Percentiles rank a stretch among this genome's conserved stretches.
phyloP scores from a whole-genome alignment of 2,888 invertebrate species.

The Lochmaea crataegi region DNA sequence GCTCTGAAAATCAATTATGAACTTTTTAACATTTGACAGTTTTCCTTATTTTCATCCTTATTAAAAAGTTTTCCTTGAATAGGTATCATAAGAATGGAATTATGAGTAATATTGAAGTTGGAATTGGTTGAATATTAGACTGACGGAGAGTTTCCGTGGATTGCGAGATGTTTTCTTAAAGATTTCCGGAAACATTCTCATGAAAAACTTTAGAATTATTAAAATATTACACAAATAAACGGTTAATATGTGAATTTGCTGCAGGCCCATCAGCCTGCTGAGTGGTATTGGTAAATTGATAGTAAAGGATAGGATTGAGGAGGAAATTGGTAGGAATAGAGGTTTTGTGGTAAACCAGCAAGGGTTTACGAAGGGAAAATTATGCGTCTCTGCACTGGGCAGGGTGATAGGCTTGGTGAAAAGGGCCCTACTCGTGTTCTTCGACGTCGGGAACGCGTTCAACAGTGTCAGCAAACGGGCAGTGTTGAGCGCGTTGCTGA shows the following conservation, averaged over 20 bases:
- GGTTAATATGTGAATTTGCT: background rate
- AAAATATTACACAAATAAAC: background rate
- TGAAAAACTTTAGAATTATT: constrained; percentile 13
- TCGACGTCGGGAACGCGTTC: no score
- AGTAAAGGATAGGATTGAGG: no score
- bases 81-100: constrained; percentile 45
- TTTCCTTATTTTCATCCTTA: constrained; percentile 47
- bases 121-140: constrained; percentile 39
- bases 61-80: constrained; percentile 45
- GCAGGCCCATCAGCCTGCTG: no score
- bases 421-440: no score
- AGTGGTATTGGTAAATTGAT: no score
- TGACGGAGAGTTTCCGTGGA: constrained; percentile 18
- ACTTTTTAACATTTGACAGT: constrained; percentile 49
- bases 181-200: constrained; percentile 25
- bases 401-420: no score
- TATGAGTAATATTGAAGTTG: constrained; percentile 44
- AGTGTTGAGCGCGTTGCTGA: no score
- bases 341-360: no score
- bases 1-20: constrained; percentile 47
- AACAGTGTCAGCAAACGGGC: no score
- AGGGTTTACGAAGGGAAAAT: no score
- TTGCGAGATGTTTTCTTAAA: constrained; percentile 3
- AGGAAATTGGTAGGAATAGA: no score
- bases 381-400: no score